Evolutionary conservation across 1,140 invertebrate genomes (phyloP), one percentile per base, ranked within the genome.

Genomic region (Oncopodura yosiiana): DNA sequence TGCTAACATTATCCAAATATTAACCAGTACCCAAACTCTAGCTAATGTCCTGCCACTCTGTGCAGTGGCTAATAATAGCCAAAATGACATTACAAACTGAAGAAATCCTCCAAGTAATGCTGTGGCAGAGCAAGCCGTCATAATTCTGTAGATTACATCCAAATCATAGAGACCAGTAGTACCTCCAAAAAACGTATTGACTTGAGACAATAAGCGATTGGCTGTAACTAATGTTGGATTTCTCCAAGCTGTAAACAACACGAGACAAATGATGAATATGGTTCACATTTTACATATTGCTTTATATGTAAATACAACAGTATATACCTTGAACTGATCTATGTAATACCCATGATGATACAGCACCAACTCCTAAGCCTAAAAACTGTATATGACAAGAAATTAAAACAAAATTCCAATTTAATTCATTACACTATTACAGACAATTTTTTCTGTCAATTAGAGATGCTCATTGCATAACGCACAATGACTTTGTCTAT

Each of bases 61-160:
- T 27, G 45, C 38, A 23, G 42, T 38, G 11, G 58, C 58, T 11
- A 60, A 38, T 9, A 63, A 41, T 2, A 63, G 57, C 49, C 49
- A 53, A 37, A 63, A 55, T 34, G 56, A 56, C 43, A 59, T 49
- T 24, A 63, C 23, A 27, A 63, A 57, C 46, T 63, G 61, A 18
- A 63, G 16, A 38, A 55, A 54, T 21, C 61, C 61, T 26, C 61
- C 61, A 36, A 55, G 39, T 11, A 63, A 53, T 30, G 61, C 61
- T 3, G 56, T 55, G 8, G 61, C 61, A 45, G 43, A 53, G 36
- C 53, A 56, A 12, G 51, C 23, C 3, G 49, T 59, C 3, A 63
- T 38, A 39, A 63, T 63, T 46, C 61, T 27, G 50, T 50, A 63
- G 29, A 63, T 54, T 6, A 59, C 50, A 38, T 63, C 61, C 19